Percentiles rank a stretch among this genome's conserved stretches.
Conservation (phyloP, 2,113 vertebrate genomes). For the Pao palembangensis region DNA sequence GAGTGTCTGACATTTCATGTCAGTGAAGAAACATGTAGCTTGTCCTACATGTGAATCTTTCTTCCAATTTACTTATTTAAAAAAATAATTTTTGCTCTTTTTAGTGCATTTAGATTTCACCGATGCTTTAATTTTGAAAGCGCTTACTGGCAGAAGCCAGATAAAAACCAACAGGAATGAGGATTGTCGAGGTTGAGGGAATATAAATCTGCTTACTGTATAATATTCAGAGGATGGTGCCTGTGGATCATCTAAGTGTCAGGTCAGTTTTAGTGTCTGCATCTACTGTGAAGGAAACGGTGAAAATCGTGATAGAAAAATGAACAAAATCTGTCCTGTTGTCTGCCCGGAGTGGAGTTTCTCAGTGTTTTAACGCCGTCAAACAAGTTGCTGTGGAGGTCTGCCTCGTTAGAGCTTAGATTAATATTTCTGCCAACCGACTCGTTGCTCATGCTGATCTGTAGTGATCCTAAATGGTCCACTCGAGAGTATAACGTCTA, state of each 20-base stretch:
- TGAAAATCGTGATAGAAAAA: not conserved
- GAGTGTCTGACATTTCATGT: not conserved
- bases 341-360: slow-evolving; percentile 5
- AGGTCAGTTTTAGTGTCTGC: slow-evolving; percentile 5
- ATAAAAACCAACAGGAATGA: too few relatives aligned
- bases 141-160: too few relatives aligned
- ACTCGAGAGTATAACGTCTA: not conserved
- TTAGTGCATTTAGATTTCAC: too few relatives aligned
- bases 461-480: slow-evolving; percentile 10
- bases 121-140: too few relatives aligned
- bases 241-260: slow-evolving; percentile 8
- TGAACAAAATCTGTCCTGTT: slow-evolving; percentile 9
- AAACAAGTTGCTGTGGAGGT: slow-evolving; percentile 3
- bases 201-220: not conserved
- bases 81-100: not conserved
- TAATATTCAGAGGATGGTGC: not conserved
- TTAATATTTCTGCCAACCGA: slow-evolving; percentile 1
- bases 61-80: slow-evolving; percentile 3
- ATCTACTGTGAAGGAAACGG: not conserved
- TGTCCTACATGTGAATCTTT: not conserved
- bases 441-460: slow-evolving; percentile 3
- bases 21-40: not conserved
- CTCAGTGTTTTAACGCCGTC: not conserved
- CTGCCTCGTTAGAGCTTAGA: slow-evolving; percentile 2
- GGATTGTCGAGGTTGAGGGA: too few relatives aligned